Evolutionary conservation across 92 coral and sea anemone genomes (phyloP), one percentile per base, ranked within the genome.

Genomic region (Blastomussa wellsi): DNA sequence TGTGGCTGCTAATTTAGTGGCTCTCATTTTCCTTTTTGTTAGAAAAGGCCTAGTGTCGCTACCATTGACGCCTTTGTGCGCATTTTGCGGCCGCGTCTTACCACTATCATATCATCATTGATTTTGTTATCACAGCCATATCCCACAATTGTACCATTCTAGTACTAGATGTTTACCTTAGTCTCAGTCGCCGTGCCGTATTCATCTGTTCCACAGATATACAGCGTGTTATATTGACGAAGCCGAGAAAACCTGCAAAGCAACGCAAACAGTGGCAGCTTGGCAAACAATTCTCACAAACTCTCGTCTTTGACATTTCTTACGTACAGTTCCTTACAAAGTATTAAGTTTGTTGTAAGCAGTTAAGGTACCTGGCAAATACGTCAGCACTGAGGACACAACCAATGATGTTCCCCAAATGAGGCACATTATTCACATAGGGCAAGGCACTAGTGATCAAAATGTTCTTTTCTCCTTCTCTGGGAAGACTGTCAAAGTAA

Each of bases 111-210:
- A n/a, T n/a, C n/a, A n/a, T n/a, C n/a, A n/a, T n/a, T n/a, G n/a
- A n/a, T n/a, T n/a, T n/a, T n/a, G n/a, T n/a, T n/a, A n/a, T n/a
- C n/a, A n/a, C n/a, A n/a, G n/a, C n/a, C 12, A 19, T 12, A 49
- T 12, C 5, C 3, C 12, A 44, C 49, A 44, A 53, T 19, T 19
- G 17, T 0, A 26, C 17, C 6, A 22, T 10, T 17, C 15, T 0
- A 55, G 22, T 5, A 55, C 6, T n/a, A 55, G 62, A 55, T 14
- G 7, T 49, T 84, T 82, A 97, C 99, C 92, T 95, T 97, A 20
- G 99, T 97, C 69, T 97, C 99, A 19, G 99, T 95, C 5, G 99
- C 99, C 67, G 99, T 97, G n/a, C 99, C 99, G 80, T 97, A 97
- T 59, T 97, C 99, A 79, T 97, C 99, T 36, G 99, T 97, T 17